Base-by-base conservation (phyloP, 2,888 invertebrate species). In the Notodonta ziczac region DNA sequence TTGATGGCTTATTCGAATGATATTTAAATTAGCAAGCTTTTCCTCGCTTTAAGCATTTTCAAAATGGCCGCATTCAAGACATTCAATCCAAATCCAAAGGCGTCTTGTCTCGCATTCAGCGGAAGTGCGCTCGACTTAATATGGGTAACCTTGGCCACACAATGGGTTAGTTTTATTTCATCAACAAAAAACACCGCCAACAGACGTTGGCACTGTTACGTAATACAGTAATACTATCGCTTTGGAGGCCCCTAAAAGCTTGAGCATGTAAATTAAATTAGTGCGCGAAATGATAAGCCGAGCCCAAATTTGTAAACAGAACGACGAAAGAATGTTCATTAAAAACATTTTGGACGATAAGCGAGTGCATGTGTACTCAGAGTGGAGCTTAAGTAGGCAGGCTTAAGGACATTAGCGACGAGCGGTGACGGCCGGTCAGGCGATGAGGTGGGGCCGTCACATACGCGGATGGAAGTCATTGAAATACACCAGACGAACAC, bases 61-160 rank as follows among this genome's bases (percentile, higher is more conserved):
- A 50, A 50, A 50, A 50, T 16, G 50, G 16, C 50, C 50, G 50
- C 48, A 48, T 50, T 4, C 50, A 16, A 50, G 16, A 10, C 50
- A 16, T 50, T 16, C 16, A 50, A n/a, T 12, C 46, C 12, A 10
- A 42, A 10, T 48, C 48, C 48, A 50, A 50, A 9, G 16, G 14
- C 14, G 50, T 16, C 51, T 6, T 8, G 50, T 16, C 51, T 6
- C 16, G n/a, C n/a, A 10, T 46, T 6, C 46, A 82, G 65, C 87
- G 90, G 89, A 90, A 89, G 86, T 81, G 77, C 82, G 85, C 81
- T 81, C 75, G 84, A 83, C 85, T 87, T 87, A 84, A 89, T 87
- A 86, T 86, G 86, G 87, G 88, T 91, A 86, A 88, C 93, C 93
- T 92, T 92, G 90, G 73, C 61, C 69, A 75, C 77, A 90, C 88